These are phyloP conservation scores for Stichopus chloronotus DNA, from an alignment of 35 echinoderm and acorn worm genomes.

Conservation along the genomic window DNA sequence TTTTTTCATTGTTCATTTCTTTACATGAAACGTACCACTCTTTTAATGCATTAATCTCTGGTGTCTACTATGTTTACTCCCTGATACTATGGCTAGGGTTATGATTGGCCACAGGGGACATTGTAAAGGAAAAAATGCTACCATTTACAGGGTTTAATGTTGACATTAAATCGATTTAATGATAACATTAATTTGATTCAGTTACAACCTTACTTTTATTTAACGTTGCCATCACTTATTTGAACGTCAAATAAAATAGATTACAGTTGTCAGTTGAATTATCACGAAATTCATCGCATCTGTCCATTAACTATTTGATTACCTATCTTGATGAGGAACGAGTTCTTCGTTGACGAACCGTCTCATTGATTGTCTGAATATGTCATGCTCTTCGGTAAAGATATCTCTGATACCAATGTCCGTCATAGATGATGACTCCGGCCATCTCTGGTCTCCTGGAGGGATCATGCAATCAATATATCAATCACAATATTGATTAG, in stretches of 20 bases:
- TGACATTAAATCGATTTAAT: no score
- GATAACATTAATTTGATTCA: no score
- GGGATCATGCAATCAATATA: not conserved
- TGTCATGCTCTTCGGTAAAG: conserved; percentile 71
- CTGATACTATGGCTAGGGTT: not conserved
- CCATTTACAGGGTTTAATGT: no score
- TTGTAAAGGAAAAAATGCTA: no score
- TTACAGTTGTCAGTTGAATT: no score
- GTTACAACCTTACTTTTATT: no score
- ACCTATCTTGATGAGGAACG: conserved; percentile 62
- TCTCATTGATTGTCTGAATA: conserved; percentile 68
- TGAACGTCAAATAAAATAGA: no score
- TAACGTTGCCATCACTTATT: no score
- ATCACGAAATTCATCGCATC: not conserved
- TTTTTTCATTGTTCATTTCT: not conserved
- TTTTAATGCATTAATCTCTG: not conserved
- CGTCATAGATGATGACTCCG: conserved; percentile 1
- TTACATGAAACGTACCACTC: not conserved
- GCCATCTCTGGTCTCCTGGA: not conserved
- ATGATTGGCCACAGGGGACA: no score
- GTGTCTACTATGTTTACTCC: not conserved
- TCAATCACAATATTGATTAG: not conserved
- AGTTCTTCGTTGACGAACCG: conserved; percentile 67
- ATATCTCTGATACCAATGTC: conserved; percentile 68
- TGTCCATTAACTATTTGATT: not conserved